Evolutionary conservation across 2,797 vertebrate species (phyloP), one percentile per base, ranked within the genome.

Genomic region (Pyrocephalus nanus): DNA sequence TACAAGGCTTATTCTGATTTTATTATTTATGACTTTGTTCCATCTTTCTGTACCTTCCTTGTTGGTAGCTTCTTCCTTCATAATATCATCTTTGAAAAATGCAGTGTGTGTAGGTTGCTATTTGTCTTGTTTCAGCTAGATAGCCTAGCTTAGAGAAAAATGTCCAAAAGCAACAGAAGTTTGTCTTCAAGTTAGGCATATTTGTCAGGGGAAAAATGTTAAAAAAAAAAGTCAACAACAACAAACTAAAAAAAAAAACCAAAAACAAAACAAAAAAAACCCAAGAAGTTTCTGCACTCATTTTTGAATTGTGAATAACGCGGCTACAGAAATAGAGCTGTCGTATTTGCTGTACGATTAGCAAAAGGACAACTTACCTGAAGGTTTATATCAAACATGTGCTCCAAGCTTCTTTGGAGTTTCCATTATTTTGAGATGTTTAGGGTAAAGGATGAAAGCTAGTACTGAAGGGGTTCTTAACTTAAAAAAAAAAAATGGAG

Each of bases 401-500:
- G 21, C 76, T 93, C 38, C 0, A 2, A 73, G 27, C 54, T 72
- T 45, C 58, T 64, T 64, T 32, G 5, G 40, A 75, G 14, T 27
- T 93, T 75, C 19, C 3, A 1, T 8, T 78, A 0, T 64, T 74
- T 70, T 60, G 70, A 18, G 40, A 15, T 78, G 23, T 78, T 90
- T 3, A 57, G 34, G 14, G 19, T 77, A 42, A 53, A 75, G 79
- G 34, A 75, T 81, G 26, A 87, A 70, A 92, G 38, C 32, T 50
- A 32, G 12, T 51, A 64, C 32, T 29, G 43, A 38, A 71, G 25
- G 19, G 13, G 21, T 69, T 92, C 85, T 74, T 83, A 78, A 34
- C 9, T 80, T 73, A 5, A 0, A 4, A n/a, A 0, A 4, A n/a
- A 76, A 25, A 62, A 32, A 25, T 0, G 0, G 26, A 54, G 14